Percentiles rank a stretch among this genome's conserved stretches.
These are phyloP conservation scores for Coleophora flavipennella DNA, from an alignment of 2,888 invertebrate genomes.

Conservation along the genomic window DNA sequence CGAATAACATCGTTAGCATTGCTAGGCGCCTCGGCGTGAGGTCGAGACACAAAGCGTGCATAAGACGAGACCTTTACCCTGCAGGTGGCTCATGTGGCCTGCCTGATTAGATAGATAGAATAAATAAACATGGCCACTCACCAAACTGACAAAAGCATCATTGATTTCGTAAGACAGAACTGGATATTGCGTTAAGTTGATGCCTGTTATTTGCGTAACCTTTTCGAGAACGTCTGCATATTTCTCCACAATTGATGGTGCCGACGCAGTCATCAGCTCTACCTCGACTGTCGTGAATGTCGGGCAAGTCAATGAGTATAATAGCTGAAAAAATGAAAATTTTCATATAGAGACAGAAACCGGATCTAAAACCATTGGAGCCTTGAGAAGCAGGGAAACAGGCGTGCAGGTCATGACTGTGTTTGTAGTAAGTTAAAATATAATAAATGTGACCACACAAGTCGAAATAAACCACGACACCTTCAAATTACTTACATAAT, in stretches of 20 bases:
- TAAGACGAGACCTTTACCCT: no score
- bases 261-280: neutral
- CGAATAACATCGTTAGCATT: no score
- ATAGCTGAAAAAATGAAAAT: constrained; percentile 3
- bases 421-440: neutral
- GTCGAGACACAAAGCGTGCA: no score
- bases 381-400: neutral
- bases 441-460: neutral
- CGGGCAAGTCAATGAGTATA: neutral
- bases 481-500: constrained; percentile 12
- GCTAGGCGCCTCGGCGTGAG: no score
- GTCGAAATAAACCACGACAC: neutral
- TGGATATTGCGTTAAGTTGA: neutral
- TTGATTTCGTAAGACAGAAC: neutral
- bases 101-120: no score
- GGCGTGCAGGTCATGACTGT: neutral
- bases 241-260: neutral
- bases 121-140: no score
- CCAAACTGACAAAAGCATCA: no score
- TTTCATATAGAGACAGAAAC: neutral
- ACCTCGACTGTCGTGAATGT: neutral
- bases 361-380: neutral
- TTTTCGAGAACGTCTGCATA: neutral
- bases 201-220: neutral
- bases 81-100: no score